Base-by-base conservation (phyloP, 2,113 vertebrate genomes). In the Bambusicola thoracicus region DNA sequence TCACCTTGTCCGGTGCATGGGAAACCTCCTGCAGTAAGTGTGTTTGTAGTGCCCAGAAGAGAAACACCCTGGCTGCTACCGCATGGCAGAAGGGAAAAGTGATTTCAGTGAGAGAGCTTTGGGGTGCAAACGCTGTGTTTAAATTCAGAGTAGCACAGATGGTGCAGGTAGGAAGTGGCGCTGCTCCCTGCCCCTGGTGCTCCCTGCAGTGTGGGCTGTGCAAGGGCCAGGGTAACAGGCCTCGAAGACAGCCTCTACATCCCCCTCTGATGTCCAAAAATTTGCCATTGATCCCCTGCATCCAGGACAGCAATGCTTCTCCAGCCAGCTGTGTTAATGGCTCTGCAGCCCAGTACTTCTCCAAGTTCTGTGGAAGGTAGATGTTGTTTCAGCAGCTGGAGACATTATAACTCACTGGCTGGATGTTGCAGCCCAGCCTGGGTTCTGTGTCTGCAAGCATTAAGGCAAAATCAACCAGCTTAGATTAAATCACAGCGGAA, bases 191-290 rank as follows among this genome's bases (percentile, higher is more conserved):
- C 13, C 53, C 44, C 65, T 36, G 20, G 5, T 27, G 63, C 63
- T 79, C 48, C 53, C 79, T 69, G 49, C 0, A 0, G 25, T 40
- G 68, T 73, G 81, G 44, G 69, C 55, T 43, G 5, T 0, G 0
- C 4, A 1, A 38, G 3, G 44, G 17, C 0, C 1, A 53, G n/a
- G 18, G 18, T 62, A 27, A 14, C 41, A 6, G 65, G 13, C 34
- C 12, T 30, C 32, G 48, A 78, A 74, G 56, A 65, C 32, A 63
- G 38, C 16, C 38, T 8, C 74, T 25, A 24, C 21, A 13, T 72
- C 5, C 27, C 8, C 25, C 2, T 40, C 41, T 38, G 19, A 19
- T 14, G 27, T 49, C 17, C 63, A 65, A 21, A 90, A 92, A 82
- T 69, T 46, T 69, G 30, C 51, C 17, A 25, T 65, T 30, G 63